Evolutionary conservation across 2,888 invertebrate species (phyloP).

Genomic region (Pyrrhosoma nymphula): DNA sequence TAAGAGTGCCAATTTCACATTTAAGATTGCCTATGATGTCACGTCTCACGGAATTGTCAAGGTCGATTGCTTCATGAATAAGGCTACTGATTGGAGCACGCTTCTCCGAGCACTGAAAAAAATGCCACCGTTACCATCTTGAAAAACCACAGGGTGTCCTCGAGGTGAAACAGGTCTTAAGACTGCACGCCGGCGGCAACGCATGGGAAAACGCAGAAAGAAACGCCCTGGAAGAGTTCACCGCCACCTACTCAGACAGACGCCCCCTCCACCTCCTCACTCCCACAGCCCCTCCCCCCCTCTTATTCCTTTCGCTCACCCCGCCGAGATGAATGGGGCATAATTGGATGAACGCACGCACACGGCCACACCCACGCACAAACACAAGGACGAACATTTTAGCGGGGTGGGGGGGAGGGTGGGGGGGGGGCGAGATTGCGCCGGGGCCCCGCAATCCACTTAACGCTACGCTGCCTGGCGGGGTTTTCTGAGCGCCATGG

Average conservation of each 20-base stretch:
- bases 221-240: no score
- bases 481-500: background rate
- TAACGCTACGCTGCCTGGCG: constrained; percentile 29
- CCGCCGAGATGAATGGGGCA: constrained; percentile 57
- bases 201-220: no score
- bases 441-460: background rate
- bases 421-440: constrained; percentile 21
- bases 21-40: no score
- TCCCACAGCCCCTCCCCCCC: background rate
- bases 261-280: background rate
- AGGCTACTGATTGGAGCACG: no score
- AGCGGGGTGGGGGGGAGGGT: background rate
- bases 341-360: constrained; percentile 51
- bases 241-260: background rate
- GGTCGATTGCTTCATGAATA: no score
- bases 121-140: no score
- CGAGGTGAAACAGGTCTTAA: no score
- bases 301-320: background rate
- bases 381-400: background rate
- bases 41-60: no score
- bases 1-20: no score
- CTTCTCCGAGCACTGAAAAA: no score
- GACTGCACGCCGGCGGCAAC: no score
- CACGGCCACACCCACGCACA: constrained; percentile 13
- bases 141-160: no score